These are phyloP conservation scores for Junonia oenone DNA, from an alignment of 2,888 invertebrate genomes.

Conservation along the genomic window DNA sequence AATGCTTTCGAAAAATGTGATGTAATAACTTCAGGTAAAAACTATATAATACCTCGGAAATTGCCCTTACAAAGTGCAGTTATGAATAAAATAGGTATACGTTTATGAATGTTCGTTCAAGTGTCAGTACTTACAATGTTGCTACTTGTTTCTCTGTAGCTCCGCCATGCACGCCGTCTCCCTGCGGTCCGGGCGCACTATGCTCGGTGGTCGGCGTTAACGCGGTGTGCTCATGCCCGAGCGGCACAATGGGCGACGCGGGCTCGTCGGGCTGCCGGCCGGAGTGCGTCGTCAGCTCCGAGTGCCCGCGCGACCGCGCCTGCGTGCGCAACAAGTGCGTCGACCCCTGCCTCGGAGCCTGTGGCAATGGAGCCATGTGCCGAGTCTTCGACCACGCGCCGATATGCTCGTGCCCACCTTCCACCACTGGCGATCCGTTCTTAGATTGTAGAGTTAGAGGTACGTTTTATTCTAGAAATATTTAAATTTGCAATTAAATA, in stretches of 20 bases:
- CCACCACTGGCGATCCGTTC: constrained; percentile 89
- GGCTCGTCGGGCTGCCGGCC: constrained; percentile 88
- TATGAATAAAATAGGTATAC: too few species aligned
- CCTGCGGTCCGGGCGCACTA: constrained; percentile 89
- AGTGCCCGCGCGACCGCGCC: constrained; percentile 87
- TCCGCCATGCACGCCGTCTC: constrained; percentile 85
- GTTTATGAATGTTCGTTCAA: background rate
- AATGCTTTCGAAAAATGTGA: constrained; percentile 84
- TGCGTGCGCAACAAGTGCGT: constrained; percentile 89
- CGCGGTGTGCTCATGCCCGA: constrained; percentile 87
- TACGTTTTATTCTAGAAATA: constrained; percentile 25
- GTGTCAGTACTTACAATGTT: too few species aligned
- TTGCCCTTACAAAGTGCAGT: too few species aligned
- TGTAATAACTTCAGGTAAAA: constrained; percentile 53
- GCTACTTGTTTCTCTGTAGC: too few species aligned
- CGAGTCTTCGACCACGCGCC: constrained; percentile 78
- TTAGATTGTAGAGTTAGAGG: constrained; percentile 78
- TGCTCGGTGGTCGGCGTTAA: constrained; percentile 78
- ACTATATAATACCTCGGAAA: too few species aligned
- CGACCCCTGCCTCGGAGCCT: constrained; percentile 90
- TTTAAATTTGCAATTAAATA: background rate
- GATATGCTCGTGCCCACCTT: constrained; percentile 88
- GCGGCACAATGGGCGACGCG: constrained; percentile 87
- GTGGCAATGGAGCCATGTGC: constrained; percentile 88
- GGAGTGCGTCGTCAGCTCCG: constrained; percentile 90